A percentile compares a stretch with the other conserved stretches of the same genome.
Conservation (phyloP, 2,888 invertebrate species). For the Cheilosia variabilis region DNA sequence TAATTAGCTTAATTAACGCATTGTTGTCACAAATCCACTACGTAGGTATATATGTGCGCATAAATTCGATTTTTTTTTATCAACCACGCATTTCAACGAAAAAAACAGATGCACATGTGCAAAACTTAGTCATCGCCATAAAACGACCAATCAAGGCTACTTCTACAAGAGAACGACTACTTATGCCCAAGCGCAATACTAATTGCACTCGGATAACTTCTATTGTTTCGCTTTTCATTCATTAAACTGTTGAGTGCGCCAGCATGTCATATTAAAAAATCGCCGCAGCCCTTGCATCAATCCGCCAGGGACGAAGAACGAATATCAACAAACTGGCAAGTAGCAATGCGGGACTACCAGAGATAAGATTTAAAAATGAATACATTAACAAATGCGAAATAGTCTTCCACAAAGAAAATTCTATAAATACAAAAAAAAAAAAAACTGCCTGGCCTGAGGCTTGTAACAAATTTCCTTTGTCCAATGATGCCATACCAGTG, state of each 20-base stretch:
- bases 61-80: constrained; percentile 22
- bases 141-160: constrained; percentile 18
- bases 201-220: constrained; percentile 25
- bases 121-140: constrained; percentile 37
- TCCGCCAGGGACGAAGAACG: background rate
- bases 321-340: constrained; percentile 21
- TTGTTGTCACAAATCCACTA: constrained; percentile 47
- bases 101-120: constrained; percentile 17
- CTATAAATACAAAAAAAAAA: constrained; percentile 23
- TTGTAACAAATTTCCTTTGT: constrained; percentile 34
- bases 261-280: constrained; percentile 6
- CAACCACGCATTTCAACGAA: background rate
- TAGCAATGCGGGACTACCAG: constrained; percentile 37
- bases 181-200: background rate
- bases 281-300: constrained; percentile 4
- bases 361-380: constrained; percentile 46
- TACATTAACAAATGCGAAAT: constrained; percentile 2
- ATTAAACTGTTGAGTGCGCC: constrained; percentile 29
- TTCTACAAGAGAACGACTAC: background rate
- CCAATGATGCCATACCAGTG: constrained; percentile 44
- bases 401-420: constrained; percentile 25
- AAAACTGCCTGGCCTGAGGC: background rate
- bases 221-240: constrained; percentile 20
- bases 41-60: background rate
- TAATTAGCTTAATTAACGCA: constrained; percentile 75